phyloP scores from a whole-genome alignment of 2,888 invertebrate species.

The Cosmorhoe ocellata region DNA sequence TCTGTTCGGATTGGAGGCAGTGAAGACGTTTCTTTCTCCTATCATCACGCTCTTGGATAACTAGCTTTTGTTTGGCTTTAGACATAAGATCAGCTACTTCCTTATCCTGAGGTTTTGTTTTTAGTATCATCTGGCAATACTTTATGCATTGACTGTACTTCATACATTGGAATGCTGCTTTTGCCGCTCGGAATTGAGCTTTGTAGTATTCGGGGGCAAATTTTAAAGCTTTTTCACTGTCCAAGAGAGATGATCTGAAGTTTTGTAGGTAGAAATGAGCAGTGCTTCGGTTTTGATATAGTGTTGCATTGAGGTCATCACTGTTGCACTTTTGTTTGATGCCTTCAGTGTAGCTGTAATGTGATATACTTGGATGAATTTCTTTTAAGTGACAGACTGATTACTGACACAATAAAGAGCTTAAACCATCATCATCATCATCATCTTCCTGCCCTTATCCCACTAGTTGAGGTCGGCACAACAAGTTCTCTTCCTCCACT shows the following conservation, averaged over 20 bases:
- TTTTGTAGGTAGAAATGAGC: constrained; percentile 93
- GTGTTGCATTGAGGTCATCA: constrained; percentile 87
- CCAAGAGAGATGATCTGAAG: constrained; percentile 89
- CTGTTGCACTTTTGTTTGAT: constrained; percentile 89
- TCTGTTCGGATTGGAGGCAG: constrained; percentile 67
- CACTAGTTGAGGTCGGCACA: too few relatives aligned
- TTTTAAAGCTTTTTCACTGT: constrained; percentile 90
- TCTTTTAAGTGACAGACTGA: too few relatives aligned
- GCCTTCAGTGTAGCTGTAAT: constrained; percentile 91
- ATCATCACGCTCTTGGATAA: constrained; percentile 77
- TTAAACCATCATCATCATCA: too few relatives aligned
- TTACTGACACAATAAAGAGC: too few relatives aligned
- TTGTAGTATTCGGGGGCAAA: constrained; percentile 90
- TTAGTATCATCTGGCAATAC: constrained; percentile 87
- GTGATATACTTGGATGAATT: background rate
- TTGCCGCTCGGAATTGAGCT: constrained; percentile 88
- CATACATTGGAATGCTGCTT: constrained; percentile 85
- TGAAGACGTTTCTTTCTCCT: constrained; percentile 75
- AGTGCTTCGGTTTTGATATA: constrained; percentile 96
- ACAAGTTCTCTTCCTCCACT: too few relatives aligned
- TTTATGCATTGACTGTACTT: constrained; percentile 87
- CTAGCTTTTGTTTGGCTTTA: constrained; percentile 73
- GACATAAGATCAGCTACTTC: constrained; percentile 62
- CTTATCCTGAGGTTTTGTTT: constrained; percentile 79
- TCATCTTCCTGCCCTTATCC: too few relatives aligned